Percentiles rank a stretch among this genome's conserved stretches.
These are phyloP conservation scores for Thera britannica DNA, from an alignment of 2,888 invertebrate species.

Conservation along the genomic window DNA sequence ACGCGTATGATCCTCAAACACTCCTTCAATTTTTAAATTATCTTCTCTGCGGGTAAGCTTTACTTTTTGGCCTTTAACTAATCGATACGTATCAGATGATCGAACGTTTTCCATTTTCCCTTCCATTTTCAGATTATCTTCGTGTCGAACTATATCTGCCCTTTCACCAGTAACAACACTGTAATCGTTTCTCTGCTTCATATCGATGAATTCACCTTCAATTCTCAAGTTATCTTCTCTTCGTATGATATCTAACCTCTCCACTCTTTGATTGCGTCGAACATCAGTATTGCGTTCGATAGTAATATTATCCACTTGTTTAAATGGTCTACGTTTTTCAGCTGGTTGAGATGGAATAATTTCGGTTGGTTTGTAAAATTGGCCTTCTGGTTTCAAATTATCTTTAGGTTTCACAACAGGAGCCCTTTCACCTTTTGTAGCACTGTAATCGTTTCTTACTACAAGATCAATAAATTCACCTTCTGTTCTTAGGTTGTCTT, in stretches of 20 bases:
- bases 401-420: conserved; percentile 86
- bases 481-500: conserved; percentile 85
- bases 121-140: conserved; percentile 87
- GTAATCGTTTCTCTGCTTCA: conserved; percentile 84
- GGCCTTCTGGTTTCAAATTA: conserved; percentile 86
- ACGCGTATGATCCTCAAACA: conserved; percentile 82
- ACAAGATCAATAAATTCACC: conserved; percentile 82
- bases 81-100: conserved; percentile 82
- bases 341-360: conserved; percentile 78
- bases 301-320: conserved; percentile 85
- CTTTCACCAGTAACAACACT: conserved; percentile 77
- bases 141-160: conserved; percentile 81
- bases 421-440: conserved; percentile 86
- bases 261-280: conserved; percentile 72
- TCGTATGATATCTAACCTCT: conserved; percentile 85
- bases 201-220: conserved; percentile 85
- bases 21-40: conserved; percentile 88
- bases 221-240: conserved; percentile 87
- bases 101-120: conserved; percentile 84
- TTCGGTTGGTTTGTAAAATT: conserved; percentile 79
- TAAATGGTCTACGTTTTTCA: conserved; percentile 83
- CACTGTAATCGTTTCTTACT: conserved; percentile 80
- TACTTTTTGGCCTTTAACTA: conserved; percentile 83
- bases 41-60: conserved; percentile 82
- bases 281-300: conserved; percentile 75